Percentiles rank a stretch among this genome's conserved stretches.
Conservation (phyloP, 2,113 vertebrate genomes). For the Rhinichthys klamathensis region DNA sequence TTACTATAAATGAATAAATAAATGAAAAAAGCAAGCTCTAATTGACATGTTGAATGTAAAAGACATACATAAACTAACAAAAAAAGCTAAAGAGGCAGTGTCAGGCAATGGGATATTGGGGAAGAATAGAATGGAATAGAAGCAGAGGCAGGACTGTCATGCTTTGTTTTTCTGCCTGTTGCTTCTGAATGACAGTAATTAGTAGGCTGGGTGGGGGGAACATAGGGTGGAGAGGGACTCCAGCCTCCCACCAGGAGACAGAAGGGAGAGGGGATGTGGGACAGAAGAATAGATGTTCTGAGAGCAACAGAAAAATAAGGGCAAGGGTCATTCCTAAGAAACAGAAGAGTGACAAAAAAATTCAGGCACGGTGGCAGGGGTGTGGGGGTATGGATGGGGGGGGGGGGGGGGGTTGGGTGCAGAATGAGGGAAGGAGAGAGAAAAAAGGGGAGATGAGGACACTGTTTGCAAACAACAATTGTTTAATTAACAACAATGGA, state of each 20-base stretch:
- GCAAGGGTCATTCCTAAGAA: constrained; percentile 27
- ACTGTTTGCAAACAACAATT: background rate
- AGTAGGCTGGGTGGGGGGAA: constrained; percentile 70
- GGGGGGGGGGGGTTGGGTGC: too few species aligned
- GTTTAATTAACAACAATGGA: background rate
- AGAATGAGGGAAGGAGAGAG: background rate
- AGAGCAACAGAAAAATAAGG: constrained; percentile 54
- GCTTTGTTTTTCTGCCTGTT: constrained; percentile 83
- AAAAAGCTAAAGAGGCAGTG: background rate
- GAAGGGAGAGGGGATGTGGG: constrained; percentile 58
- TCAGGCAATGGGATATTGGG: constrained; percentile 60
- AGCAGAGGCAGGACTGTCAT: constrained; percentile 74
- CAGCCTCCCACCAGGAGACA: constrained; percentile 50
- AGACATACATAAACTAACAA: background rate
- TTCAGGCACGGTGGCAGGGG: too few species aligned
- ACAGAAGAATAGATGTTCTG: constrained; percentile 14
- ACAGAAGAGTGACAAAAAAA: constrained; percentile 34
- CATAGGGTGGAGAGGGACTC: constrained; percentile 57
- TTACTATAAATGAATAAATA: background rate
- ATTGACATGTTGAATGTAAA: background rate
- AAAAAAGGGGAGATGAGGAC: constrained; percentile 47
- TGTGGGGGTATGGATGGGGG: too few species aligned
- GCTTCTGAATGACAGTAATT: constrained; percentile 84
- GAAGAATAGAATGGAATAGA: constrained; percentile 63
- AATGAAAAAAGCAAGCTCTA: background rate